Base-by-base conservation (phyloP, 2,113 vertebrate species). In the Chionodraco myersi region DNA sequence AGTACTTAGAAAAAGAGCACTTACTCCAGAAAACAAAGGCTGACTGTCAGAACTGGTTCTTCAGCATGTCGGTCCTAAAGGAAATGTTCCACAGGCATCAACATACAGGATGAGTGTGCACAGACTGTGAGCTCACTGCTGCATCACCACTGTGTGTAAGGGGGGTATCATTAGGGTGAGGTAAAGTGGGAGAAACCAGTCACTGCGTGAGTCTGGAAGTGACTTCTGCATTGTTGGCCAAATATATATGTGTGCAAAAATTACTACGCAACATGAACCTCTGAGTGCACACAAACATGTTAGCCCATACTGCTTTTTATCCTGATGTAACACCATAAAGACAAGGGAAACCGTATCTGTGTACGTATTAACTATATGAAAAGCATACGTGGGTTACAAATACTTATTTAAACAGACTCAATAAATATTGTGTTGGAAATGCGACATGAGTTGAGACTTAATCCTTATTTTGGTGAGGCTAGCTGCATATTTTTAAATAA, bases 41-140 rank as follows among this genome's bases (percentile, higher is more conserved):
- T 16, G 7, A 0, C 30, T 51, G 62, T 72, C 54, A 48, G 16
- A 92, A 92, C 91, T 69, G 88, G 91, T 92, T 89, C 41, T 51
- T 75, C 89, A 44, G 73, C 44, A 15, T 41, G 12, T 59, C 10
- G 2, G 30, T 59, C 59, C 58, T 54, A 3, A 44, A 59, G 64
- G 64, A 78, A 72, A 78, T 80, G 56, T 77, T 61, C 48, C 75
- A 73, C 60, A 77, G 12, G 3, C 68, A 57, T 23, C 58, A 65
- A 45, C 47, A 23, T 48, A 41, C 47, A 71, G 41, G 34, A 68
- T 86, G 85, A 86, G 74, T 36, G 65, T 75, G 68, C 52, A 56
- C 4, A 59, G 58, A 56, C 48, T 67, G 58, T 67, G 71, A 80
- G 10, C 84, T 85, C 82, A 74, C 67, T 44, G 58, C 83, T 72